Evolutionary conservation across 2,797 vertebrate genomes (phyloP), one percentile per base, ranked within the genome.

Genomic region (Pangasius macronema): DNA sequence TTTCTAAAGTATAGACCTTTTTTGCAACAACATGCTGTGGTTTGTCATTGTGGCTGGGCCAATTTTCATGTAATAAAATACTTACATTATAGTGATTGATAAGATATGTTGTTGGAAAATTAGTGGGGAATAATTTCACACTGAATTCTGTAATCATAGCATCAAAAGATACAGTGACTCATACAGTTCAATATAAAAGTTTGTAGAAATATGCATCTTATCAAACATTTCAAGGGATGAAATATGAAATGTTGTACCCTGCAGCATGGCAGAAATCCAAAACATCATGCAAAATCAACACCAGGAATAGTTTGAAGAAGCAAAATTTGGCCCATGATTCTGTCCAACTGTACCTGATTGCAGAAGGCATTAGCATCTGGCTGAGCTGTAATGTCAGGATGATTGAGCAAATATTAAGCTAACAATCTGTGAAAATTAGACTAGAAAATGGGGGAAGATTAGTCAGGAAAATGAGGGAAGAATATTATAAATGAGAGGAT

Each of bases 401-500:
- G 46, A 68, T 53, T 53, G 63, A 53, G 82, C 42, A 53, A 68
- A 68, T 46, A 68, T 68, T 46, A 46, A 63, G 36, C 57, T 46
- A 63, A 63, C 57, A 82, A 63, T 82, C 80, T 63, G 57, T 61
- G 57, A n/a, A 82, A 82, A 63, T 82, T 68, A 68, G 82, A 53
- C 2, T n/a, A 68, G 46, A 68, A 68, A 68, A 51, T 33, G 5
- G 36, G 36, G 46, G 30, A 68, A 33, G 63, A 83, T 67, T 67
- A 67, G 4, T 65, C 61, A 82, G 61, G 14, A n/a, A 82, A 63
- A 39, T 61, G 33, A 5, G 22, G 6, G 24, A 55, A 46, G 81
- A 82, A 65, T 49, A 49, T 65, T 67, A 49, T 49, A 68, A 83
- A 83, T 27, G 22, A 81, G 57, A 61, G 55, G 55, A 42, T 16